Percentiles rank a stretch among this genome's conserved stretches.
Conservation (phyloP, 2,113 vertebrate genomes). For the Leuciscus idus region DNA sequence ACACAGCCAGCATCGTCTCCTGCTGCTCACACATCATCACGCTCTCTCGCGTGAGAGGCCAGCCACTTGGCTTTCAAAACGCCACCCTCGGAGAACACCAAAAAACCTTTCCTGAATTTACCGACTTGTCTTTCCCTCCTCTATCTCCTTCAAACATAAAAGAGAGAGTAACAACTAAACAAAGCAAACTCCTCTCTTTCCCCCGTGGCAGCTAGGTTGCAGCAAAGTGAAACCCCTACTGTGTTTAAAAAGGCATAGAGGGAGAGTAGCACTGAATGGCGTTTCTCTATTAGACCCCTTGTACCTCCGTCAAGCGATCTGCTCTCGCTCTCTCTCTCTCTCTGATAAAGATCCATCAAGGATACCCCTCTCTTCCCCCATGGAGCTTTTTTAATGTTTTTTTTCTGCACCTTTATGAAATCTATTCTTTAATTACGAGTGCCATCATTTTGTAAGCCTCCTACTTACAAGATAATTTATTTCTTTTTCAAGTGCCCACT, state of each 20-base stretch:
- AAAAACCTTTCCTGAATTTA: slow-evolving; percentile 22
- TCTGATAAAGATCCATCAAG: slow-evolving; percentile 54
- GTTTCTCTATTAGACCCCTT: slow-evolving; percentile 51
- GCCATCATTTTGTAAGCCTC: slow-evolving; percentile 57
- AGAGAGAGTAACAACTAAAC: slow-evolving; percentile 32
- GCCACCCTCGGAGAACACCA: background rate
- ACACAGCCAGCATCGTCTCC: slow-evolving; percentile 26
- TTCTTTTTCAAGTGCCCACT: slow-evolving; percentile 64
- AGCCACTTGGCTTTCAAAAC: slow-evolving; percentile 6
- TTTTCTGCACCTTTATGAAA: slow-evolving; percentile 49
- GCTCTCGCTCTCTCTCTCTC: slow-evolving; percentile 5
- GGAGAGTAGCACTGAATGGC: slow-evolving; percentile 45
- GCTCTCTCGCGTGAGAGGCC: background rate
- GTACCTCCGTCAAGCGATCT: slow-evolving; percentile 40
- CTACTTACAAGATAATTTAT: slow-evolving; percentile 62
- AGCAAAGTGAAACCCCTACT: slow-evolving; percentile 38
- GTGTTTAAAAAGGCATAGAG: slow-evolving; percentile 42
- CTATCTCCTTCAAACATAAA: slow-evolving; percentile 35
- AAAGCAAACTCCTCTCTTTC: slow-evolving; percentile 21
- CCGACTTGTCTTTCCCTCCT: background rate
- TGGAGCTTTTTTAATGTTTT: background rate
- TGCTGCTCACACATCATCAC: slow-evolving; percentile 31
- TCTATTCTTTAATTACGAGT: slow-evolving; percentile 60
- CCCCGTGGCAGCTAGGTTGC: slow-evolving; percentile 27
- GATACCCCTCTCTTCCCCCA: background rate